A percentile compares a stretch with the other conserved stretches of the same genome.
These are phyloP conservation scores for Volucella zonaria DNA, from an alignment of 2,888 invertebrate genomes.

Conservation along the genomic window DNA sequence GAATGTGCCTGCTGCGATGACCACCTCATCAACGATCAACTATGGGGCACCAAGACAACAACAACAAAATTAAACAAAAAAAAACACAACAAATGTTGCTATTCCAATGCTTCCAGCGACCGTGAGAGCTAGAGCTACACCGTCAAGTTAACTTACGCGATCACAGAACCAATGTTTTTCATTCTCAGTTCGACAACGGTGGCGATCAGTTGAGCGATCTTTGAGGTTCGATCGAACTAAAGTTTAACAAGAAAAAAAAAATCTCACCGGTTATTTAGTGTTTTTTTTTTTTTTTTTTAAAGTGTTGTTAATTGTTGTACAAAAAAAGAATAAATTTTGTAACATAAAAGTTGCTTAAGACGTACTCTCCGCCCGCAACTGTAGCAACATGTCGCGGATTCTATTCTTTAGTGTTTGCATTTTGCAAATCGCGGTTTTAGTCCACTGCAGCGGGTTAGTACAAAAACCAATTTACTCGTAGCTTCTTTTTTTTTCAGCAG, in stretches of 20 bases:
- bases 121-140: constrained; percentile 46
- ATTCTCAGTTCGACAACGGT: constrained; percentile 65
- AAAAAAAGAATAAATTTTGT: constrained; percentile 16
- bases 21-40: constrained; percentile 14
- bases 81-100: constrained; percentile 51
- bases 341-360: constrained; percentile 18
- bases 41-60: constrained; percentile 1
- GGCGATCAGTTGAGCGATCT: constrained; percentile 58
- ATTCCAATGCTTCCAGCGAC: constrained; percentile 68
- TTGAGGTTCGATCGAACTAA: not conserved
- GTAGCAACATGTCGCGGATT: constrained; percentile 58
- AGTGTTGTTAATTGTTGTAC: constrained; percentile 11
- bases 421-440: constrained; percentile 63
- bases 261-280: constrained; percentile 28
- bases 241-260: constrained; percentile 6
- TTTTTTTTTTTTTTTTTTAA: constrained; percentile 43
- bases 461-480: not conserved
- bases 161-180: constrained; percentile 52
- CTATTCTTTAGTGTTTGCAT: constrained; percentile 54
- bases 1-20: constrained; percentile 5
- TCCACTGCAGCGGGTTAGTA: constrained; percentile 69
- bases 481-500: constrained; percentile 7
- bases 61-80: constrained; percentile 16
- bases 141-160: constrained; percentile 64
- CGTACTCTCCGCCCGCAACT: constrained; percentile 1